These are phyloP conservation scores for Fragum whitleyi DNA, from an alignment of 2,888 invertebrate genomes.

Conservation along the genomic window DNA sequence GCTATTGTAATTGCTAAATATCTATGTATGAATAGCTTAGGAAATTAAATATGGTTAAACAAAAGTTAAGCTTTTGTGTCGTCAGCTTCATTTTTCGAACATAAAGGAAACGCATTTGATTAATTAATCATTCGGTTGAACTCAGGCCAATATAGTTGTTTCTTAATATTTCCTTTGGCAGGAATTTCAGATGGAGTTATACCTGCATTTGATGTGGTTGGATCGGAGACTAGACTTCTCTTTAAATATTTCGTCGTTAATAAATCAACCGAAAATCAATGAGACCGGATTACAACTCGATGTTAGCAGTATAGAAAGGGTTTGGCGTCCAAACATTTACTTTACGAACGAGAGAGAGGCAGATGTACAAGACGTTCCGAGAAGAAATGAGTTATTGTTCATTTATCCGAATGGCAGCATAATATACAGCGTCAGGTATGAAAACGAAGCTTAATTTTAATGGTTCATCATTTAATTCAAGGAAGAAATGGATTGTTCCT, in stretches of 20 bases:
- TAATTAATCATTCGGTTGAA: too few relatives aligned
- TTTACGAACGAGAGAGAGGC: neutral
- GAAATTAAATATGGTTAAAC: too few relatives aligned
- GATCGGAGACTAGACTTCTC: neutral
- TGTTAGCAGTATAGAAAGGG: neutral
- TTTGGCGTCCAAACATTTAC: slow-evolving; percentile 1
- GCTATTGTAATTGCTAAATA: too few relatives aligned
- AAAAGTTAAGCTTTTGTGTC: too few relatives aligned
- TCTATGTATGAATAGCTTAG: too few relatives aligned
- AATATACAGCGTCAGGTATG: neutral
- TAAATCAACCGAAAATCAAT: neutral
- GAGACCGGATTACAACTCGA: neutral
- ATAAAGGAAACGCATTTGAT: too few relatives aligned
- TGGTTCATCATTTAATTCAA: neutral
- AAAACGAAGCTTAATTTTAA: too few relatives aligned
- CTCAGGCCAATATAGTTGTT: too few relatives aligned
- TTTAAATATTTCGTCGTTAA: neutral
- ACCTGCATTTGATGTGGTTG: neutral
- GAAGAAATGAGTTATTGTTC: neutral
- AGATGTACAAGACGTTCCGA: neutral
- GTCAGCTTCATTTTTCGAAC: too few relatives aligned
- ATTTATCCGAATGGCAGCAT: neutral
- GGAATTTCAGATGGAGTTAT: neutral
- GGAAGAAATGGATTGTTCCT: neutral
- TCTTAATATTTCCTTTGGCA: too few relatives aligned